Base-by-base conservation (phyloP, 1,140 invertebrate species). In the Meloidogyne hapla region DNA sequence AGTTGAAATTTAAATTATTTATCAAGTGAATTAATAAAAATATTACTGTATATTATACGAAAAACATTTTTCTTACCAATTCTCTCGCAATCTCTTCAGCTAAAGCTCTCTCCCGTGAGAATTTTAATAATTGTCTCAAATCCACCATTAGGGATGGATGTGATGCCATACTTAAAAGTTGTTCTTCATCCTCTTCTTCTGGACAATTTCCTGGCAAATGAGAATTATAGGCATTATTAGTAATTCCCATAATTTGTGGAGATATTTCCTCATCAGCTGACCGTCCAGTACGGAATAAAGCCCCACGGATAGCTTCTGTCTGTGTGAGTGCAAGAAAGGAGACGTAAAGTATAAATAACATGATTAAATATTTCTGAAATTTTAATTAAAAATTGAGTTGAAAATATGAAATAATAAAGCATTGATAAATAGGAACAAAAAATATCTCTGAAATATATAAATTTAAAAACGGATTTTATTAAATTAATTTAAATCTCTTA, bases 221-320 rank as follows among this genome's bases (percentile, higher is more conserved):
- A 48, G 45, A 2, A 18, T 48, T 48, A 48, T 6, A 56, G 3
- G 48, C 4, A 56, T n/a, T 56, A 56, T 33, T 33, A 33, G 33
- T 8, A 6, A 33, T 33, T 33, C 33, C 33, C 4, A 68, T 40
- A 40, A 68, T n/a, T 65, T 65, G 28, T 1, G 23, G 38, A 42
- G 10, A 45, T 21, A 40, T 1, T 42, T 25, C n/a, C 0, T n/a
- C 64, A 42, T 28, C 65, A 4, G 48, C 9, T 15, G 77, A 78
- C 23, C 77, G 45, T 8, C 77, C 77, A 5, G 77, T 79, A 33
- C 77, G 77, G 42, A 78, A 78, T 21, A 78, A 28, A 15, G 77
- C 77, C 4, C 77, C 77, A 3, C 77, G 77, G 61, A 78, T 78
- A n/a, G 75, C 75, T 23, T 48, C 25, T 23, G 42, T 69, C 13